Evolutionary conservation across 2,888 invertebrate genomes (phyloP).

Genomic region (Lepidocyrtinus sp.): DNA sequence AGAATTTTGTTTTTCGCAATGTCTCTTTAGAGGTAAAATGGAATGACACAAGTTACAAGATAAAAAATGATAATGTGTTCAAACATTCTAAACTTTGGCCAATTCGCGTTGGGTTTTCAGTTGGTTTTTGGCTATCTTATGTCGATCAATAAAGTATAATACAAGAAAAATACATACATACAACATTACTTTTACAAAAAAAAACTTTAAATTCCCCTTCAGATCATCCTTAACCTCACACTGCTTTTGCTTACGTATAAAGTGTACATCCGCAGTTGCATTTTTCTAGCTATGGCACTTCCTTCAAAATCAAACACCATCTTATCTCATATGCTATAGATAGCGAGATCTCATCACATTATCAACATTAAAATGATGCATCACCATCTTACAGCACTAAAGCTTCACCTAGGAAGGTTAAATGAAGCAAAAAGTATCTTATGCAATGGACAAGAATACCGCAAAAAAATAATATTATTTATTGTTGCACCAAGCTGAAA

Average conservation of each 20-base stretch:
- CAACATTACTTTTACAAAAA: too few relatives aligned
- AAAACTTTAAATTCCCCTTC: too few relatives aligned
- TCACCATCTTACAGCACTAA: neutral
- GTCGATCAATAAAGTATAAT: neutral
- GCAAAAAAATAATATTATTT: neutral
- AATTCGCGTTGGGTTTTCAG: neutral
- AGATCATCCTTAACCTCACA: too few relatives aligned
- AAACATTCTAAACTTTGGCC: neutral
- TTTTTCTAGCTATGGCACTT: neutral
- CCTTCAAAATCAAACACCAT: neutral
- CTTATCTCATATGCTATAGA: neutral
- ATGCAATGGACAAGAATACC: neutral
- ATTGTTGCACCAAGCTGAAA: neutral
- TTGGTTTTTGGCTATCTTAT: neutral
- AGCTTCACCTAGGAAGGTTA: neutral
- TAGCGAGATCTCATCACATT: neutral
- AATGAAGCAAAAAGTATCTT: neutral
- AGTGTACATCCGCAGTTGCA: neutral
- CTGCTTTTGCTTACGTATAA: too few relatives aligned
- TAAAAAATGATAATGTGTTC: too few relatives aligned
- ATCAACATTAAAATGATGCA: neutral
- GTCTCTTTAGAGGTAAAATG: too few relatives aligned
- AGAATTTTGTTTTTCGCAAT: too few relatives aligned
- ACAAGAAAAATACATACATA: neutral
- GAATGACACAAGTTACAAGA: too few relatives aligned